These are phyloP conservation scores for Callinectes sapidus DNA, from an alignment of 2,888 invertebrate genomes.

Conservation along the genomic window DNA sequence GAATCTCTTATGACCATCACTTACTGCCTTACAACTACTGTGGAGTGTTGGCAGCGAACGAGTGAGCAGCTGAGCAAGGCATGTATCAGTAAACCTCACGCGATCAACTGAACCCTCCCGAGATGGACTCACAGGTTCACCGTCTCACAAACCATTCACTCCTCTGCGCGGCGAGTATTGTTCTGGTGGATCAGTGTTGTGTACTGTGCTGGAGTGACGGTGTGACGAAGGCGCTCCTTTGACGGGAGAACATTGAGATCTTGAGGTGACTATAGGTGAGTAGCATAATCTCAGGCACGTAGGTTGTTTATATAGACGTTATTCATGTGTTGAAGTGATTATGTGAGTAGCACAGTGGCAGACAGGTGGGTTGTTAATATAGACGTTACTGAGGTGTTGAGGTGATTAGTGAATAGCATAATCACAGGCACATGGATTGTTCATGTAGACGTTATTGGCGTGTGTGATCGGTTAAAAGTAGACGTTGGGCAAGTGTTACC, in stretches of 20 bases:
- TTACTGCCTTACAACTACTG: background rate
- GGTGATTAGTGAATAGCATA: background rate
- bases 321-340: background rate
- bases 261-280: background rate
- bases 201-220: background rate
- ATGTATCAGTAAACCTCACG: background rate
- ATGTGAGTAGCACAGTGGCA: too few species aligned
- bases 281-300: background rate
- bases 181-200: background rate
- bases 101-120: background rate
- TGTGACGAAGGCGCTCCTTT: background rate
- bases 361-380: background rate
- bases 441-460: background rate
- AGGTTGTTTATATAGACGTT: background rate
- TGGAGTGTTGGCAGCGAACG: background rate
- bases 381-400: background rate
- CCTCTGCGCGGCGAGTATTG: background rate
- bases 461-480: background rate
- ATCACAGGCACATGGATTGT: background rate
- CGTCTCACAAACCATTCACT: background rate
- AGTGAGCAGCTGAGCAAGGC: background rate
- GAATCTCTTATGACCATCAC: background rate
- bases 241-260: background rate
- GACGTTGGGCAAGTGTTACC: background rate
- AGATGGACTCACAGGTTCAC: background rate